These are phyloP conservation scores for Apocrypta bakeri DNA, from an alignment of 1,140 invertebrate species.

Conservation along the genomic window DNA sequence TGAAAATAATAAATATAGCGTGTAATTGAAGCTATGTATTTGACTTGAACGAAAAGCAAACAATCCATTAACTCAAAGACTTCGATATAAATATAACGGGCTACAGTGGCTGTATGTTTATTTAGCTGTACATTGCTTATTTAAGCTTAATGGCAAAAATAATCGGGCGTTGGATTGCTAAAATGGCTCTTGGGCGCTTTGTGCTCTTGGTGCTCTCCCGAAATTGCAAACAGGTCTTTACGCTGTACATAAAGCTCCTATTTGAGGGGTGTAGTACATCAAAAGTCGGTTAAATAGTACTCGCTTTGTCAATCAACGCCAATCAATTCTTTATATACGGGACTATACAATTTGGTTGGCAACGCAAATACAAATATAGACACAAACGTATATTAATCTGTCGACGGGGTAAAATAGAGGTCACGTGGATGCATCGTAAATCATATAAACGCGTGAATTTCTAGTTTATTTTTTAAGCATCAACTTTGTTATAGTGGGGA, in stretches of 20 bases:
- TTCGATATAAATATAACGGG: no score
- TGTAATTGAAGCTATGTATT: no score
- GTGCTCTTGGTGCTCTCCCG: no score
- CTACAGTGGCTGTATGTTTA: no score
- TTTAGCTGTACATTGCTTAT: no score
- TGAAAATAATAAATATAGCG: no score
- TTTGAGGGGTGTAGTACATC: background rate
- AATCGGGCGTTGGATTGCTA: no score
- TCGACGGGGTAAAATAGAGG: background rate
- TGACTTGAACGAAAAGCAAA: no score
- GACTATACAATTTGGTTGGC: background rate
- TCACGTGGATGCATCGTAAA: background rate
- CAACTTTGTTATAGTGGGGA: background rate
- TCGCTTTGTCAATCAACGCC: slow-evolving; percentile 39
- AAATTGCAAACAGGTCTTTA: background rate
- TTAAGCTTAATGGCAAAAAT: no score
- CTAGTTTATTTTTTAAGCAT: background rate
- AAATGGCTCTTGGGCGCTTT: no score
- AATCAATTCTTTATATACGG: slow-evolving; percentile 44
- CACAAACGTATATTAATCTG: background rate
- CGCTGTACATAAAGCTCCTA: background rate
- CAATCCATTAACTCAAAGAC: no score
- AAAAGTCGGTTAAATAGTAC: background rate
- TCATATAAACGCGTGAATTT: background rate
- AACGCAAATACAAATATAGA: background rate